Evolutionary conservation across 2,888 invertebrate species (phyloP).

Genomic region (Cephus pygmeus): DNA sequence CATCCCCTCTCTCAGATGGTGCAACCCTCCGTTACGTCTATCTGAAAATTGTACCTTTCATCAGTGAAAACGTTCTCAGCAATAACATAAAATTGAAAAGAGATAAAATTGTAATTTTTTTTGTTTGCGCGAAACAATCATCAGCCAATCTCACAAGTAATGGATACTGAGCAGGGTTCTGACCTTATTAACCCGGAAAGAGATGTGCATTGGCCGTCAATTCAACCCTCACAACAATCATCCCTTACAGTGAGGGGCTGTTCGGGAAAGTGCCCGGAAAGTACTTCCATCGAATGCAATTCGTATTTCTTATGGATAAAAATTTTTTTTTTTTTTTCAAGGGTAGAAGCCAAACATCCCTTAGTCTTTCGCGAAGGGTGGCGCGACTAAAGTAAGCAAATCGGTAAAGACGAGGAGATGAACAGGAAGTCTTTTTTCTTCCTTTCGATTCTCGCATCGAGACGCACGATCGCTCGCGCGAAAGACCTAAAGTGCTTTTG

Average conservation of each 20-base stretch:
- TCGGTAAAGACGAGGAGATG: background rate
- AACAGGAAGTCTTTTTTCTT: background rate
- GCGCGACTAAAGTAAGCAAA: background rate
- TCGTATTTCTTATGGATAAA: background rate
- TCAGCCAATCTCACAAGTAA: background rate
- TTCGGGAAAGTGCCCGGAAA: background rate
- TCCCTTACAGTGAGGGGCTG: background rate
- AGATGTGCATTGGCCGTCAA: background rate
- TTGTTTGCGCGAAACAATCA: background rate
- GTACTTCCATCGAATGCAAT: background rate
- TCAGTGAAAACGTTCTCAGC: background rate
- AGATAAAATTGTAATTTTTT: background rate
- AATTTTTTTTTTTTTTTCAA: background rate
- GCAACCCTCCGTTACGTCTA: background rate
- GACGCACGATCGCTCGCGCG: background rate
- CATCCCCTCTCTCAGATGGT: background rate
- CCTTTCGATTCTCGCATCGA: background rate
- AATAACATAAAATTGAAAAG: background rate
- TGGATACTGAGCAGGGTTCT: background rate
- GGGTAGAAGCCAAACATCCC: background rate
- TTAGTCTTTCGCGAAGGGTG: background rate
- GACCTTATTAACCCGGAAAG: background rate
- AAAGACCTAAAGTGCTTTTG: background rate
- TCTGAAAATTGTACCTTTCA: background rate
- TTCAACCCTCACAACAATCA: background rate